Evolutionary conservation across 1,140 invertebrate genomes (phyloP).

Genomic region (Scaptomyza hsui): DNA sequence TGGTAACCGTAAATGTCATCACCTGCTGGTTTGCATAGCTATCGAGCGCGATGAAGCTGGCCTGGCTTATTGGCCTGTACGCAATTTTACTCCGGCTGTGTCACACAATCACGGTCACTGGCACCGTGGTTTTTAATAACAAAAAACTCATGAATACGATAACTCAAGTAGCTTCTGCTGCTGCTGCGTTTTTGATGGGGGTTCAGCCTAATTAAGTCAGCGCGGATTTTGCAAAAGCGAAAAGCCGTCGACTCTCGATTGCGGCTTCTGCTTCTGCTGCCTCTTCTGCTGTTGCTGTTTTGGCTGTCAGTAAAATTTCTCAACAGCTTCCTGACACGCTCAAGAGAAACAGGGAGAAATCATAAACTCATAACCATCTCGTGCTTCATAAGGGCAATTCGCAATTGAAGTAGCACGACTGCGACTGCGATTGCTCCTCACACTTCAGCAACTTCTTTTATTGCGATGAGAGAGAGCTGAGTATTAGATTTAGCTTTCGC

Average conservation of each 20-base stretch:
- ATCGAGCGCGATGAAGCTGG: neutral
- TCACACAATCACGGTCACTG: slow-evolving; percentile 3
- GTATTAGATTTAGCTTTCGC: slow-evolving; percentile 63
- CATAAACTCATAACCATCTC: slow-evolving; percentile 80
- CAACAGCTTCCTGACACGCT: slow-evolving; percentile 18
- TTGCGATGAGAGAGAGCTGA: slow-evolving; percentile 17
- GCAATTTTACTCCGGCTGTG: neutral
- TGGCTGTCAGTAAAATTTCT: slow-evolving; percentile 50
- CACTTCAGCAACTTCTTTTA: neutral
- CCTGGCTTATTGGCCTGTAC: neutral
- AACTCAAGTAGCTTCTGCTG: slow-evolving; percentile 36
- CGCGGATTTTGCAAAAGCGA: slow-evolving; percentile 48
- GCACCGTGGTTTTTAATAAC: slow-evolving; percentile 46
- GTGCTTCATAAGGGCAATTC: slow-evolving; percentile 34
- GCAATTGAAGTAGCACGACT: slow-evolving; percentile 34
- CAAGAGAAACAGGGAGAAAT: slow-evolving; percentile 14
- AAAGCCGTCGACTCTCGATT: slow-evolving; percentile 36
- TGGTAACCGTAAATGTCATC: slow-evolving; percentile 78
- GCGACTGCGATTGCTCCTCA: neutral
- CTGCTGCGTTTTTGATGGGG: slow-evolving; percentile 15
- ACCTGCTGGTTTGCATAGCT: slow-evolving; percentile 2
- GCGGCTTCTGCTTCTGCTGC: neutral
- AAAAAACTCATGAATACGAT: slow-evolving; percentile 49
- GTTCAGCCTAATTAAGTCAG: slow-evolving; percentile 50
- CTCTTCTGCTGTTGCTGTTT: slow-evolving; percentile 5